These are phyloP conservation scores for Chiridota heheva DNA, from an alignment of 35 echinoderm and acorn worm species.

Conservation along the genomic window DNA sequence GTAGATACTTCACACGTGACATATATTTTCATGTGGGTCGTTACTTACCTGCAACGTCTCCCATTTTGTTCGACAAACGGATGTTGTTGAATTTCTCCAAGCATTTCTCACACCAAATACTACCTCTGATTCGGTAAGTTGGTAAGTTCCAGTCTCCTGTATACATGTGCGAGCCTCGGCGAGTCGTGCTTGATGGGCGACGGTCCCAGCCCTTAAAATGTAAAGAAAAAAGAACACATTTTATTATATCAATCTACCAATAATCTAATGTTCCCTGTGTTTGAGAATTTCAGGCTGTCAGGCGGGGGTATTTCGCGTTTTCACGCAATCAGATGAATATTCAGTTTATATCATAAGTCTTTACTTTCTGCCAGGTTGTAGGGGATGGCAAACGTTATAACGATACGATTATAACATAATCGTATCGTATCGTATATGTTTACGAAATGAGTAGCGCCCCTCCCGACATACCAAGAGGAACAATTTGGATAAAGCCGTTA, in stretches of 20 bases:
- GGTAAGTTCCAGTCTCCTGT: conserved; percentile 49
- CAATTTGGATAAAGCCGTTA: too few species aligned
- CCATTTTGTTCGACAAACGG: conserved; percentile 71
- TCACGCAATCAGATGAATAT: neutral
- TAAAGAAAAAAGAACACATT: neutral
- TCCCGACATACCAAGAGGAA: too few species aligned
- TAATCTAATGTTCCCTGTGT: too few species aligned
- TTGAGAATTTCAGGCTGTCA: neutral
- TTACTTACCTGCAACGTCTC: conserved; percentile 58
- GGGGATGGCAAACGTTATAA: neutral
- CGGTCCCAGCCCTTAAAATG: conserved; percentile 51
- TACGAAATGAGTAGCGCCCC: too few species aligned
- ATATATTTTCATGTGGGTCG: neutral
- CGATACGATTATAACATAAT: too few species aligned
- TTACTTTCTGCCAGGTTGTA: neutral
- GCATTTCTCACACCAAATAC: conserved; percentile 66
- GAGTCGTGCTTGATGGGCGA: conserved; percentile 43
- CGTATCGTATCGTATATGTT: too few species aligned
- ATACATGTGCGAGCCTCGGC: conserved; percentile 46
- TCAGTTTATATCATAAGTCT: neutral
- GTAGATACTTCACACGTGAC: neutral
- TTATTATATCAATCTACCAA: too few species aligned
- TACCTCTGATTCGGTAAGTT: conserved; percentile 64
- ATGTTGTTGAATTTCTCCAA: conserved; percentile 77
- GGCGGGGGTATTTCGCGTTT: neutral